Evolutionary conservation across 2,113 vertebrate genomes (phyloP).

Genomic region (Zingel zingel): DNA sequence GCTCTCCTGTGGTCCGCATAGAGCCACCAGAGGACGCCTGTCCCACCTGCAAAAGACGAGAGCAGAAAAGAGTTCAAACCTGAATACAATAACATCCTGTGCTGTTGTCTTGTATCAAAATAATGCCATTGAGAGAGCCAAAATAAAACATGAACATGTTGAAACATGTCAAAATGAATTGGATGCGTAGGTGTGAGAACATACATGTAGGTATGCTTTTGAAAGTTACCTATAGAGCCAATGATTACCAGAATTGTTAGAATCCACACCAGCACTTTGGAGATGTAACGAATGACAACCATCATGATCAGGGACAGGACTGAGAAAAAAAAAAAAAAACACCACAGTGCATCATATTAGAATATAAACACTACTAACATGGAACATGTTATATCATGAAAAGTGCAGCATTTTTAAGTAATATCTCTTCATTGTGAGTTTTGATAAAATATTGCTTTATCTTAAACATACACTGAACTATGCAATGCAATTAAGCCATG

Average conservation of each 20-base stretch:
- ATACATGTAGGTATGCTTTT: background rate
- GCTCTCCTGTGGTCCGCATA: slow-evolving; percentile 89
- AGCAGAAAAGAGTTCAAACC: background rate
- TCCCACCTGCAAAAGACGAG: slow-evolving; percentile 85
- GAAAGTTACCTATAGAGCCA: slow-evolving; percentile 90
- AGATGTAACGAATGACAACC: slow-evolving; percentile 97
- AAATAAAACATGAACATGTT: background rate
- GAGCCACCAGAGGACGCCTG: slow-evolving; percentile 95
- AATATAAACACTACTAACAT: background rate
- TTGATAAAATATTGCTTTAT: background rate
- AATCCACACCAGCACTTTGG: slow-evolving; percentile 95
- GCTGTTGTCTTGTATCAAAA: background rate
- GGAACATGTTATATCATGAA: background rate
- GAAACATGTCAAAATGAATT: background rate
- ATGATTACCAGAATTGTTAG: slow-evolving; percentile 92
- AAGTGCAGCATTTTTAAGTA: too few species aligned
- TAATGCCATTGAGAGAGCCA: background rate
- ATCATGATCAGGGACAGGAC: slow-evolving; percentile 97
- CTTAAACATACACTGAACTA: background rate
- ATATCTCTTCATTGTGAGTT: background rate
- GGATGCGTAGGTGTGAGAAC: background rate
- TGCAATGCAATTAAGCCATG: background rate
- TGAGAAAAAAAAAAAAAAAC: slow-evolving; percentile 54
- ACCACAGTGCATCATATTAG: background rate
- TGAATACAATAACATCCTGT: background rate